phyloP scores from a whole-genome alignment of 2,113 vertebrate genomes.

The Nothoprocta pentlandii region DNA sequence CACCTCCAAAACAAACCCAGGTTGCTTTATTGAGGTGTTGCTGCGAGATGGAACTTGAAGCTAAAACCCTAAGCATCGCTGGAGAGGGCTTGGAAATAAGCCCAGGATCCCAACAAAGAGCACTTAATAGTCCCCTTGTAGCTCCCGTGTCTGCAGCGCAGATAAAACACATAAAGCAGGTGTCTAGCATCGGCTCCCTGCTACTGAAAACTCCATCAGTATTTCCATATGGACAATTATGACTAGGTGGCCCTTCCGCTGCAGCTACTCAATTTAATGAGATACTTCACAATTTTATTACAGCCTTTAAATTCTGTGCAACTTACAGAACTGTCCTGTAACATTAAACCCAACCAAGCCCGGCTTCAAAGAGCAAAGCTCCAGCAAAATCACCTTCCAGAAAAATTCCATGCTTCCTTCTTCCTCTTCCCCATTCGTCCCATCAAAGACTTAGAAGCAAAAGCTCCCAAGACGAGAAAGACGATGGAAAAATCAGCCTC shows the following conservation, averaged over 20 bases:
- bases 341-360: slow-evolving; percentile 4
- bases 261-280: slow-evolving; percentile 10
- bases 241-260: slow-evolving; percentile 6
- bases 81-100: background rate
- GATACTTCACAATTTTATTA: slow-evolving; percentile 44
- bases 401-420: background rate
- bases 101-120: background rate
- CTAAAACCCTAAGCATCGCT: background rate
- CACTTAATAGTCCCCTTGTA: background rate
- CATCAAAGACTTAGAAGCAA: background rate
- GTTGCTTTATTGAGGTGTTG: background rate
- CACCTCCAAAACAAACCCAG: accelerated
- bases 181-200: slow-evolving; percentile 19
- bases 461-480: background rate
- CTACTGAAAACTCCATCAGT: slow-evolving; percentile 20
- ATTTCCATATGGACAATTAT: slow-evolving; percentile 47
- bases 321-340: slow-evolving; percentile 11
- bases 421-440: background rate
- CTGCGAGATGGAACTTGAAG: background rate
- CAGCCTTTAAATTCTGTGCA: slow-evolving; percentile 37
- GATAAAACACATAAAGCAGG: slow-evolving; percentile 12
- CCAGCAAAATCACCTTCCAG: background rate
- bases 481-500: background rate
- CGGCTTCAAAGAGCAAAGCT: background rate
- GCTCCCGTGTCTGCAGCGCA: background rate